phyloP scores from a whole-genome alignment of 2,888 invertebrate species.

The Cinara cedri region DNA sequence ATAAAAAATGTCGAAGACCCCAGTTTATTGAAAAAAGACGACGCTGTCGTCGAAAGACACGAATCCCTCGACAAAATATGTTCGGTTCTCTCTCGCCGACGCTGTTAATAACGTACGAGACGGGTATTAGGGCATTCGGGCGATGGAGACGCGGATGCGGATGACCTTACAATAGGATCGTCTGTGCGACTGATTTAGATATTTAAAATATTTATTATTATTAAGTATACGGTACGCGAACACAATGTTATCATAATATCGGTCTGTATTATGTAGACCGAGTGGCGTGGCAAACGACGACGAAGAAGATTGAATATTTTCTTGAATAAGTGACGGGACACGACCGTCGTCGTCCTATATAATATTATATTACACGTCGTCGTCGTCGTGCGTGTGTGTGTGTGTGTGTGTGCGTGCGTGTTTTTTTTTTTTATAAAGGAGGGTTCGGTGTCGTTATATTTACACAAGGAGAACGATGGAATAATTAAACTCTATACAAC shows the following conservation, averaged over 20 bases:
- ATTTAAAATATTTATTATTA: background rate
- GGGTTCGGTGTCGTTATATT: background rate
- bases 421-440: too few relatives aligned
- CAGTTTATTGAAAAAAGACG: too few relatives aligned
- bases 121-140: too few relatives aligned
- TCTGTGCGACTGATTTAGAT: constrained; percentile 9
- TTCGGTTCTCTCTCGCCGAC: background rate
- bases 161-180: constrained; percentile 33
- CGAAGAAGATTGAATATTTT: constrained; percentile 40
- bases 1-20: too few relatives aligned
- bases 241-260: constrained; percentile 46
- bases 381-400: too few relatives aligned
- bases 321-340: constrained; percentile 36
- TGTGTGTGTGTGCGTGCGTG: too few relatives aligned
- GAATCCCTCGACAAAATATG: constrained; percentile 23
- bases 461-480: too few relatives aligned
- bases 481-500: too few relatives aligned
- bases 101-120: background rate
- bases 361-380: too few relatives aligned
- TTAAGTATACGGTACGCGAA: too few relatives aligned
- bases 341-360: background rate
- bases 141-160: background rate
- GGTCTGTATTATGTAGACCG: background rate
- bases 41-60: constrained; percentile 7
- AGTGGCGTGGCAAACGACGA: background rate